These are phyloP conservation scores for Lepus americanus DNA, from an alignment of 2,113 vertebrate species.

Conservation along the genomic window DNA sequence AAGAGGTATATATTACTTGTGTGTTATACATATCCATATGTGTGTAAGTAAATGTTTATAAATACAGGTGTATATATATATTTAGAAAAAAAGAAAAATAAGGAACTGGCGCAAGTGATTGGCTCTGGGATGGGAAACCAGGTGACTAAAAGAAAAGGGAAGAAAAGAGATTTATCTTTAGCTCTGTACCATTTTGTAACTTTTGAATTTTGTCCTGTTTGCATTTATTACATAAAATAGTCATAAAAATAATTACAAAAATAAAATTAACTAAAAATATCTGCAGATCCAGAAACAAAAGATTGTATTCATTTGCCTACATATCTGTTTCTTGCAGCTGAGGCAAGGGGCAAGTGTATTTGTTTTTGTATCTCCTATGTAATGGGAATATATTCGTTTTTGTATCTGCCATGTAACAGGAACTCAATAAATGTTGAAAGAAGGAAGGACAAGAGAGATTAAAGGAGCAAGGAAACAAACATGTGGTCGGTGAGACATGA, in stretches of 20 bases:
- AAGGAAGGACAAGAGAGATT: background rate
- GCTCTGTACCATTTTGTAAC: background rate
- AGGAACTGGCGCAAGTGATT: background rate
- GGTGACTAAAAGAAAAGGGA: background rate
- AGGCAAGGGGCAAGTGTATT: background rate
- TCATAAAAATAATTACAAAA: constrained; percentile 53
- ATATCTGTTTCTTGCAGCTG: background rate
- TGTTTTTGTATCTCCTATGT: background rate
- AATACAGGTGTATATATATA: background rate
- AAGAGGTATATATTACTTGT: background rate
- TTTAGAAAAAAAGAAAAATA: background rate
- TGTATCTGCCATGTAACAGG: background rate
- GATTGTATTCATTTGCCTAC: background rate
- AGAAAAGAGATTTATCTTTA: background rate
- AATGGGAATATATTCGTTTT: too few relatives aligned
- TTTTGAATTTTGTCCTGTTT: constrained; percentile 13
- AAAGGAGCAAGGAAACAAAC: background rate
- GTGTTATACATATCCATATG: background rate
- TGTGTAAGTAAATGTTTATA: background rate
- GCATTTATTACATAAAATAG: constrained; percentile 27
- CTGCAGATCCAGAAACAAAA: background rate
- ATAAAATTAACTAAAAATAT: constrained; percentile 20
- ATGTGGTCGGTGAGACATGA: background rate
- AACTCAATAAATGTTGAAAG: constrained; percentile 14
- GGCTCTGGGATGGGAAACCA: background rate